phyloP scores from a whole-genome alignment of 2,113 vertebrate genomes.

The Miniopterus natalensis region DNA sequence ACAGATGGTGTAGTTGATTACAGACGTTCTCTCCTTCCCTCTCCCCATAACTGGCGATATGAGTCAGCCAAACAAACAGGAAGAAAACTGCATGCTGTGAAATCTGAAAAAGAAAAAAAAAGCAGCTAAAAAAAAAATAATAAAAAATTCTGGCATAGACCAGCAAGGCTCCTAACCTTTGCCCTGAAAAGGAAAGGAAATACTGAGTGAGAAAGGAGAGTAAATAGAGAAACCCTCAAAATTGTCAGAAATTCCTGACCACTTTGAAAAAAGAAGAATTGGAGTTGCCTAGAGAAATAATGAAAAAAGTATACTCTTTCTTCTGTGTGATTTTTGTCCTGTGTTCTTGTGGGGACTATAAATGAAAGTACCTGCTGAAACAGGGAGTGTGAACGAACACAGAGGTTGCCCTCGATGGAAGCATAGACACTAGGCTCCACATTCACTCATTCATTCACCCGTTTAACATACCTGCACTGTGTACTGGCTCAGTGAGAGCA shows the following conservation, averaged over 20 bases:
- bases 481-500: neutral
- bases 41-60: neutral
- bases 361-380: neutral
- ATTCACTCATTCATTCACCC: neutral
- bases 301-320: neutral
- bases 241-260: neutral
- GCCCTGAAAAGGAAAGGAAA: neutral
- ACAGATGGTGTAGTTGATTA: slow-evolving; percentile 26
- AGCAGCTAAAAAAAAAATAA: neutral
- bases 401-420: neutral
- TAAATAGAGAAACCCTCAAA: neutral
- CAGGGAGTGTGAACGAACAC: neutral
- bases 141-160: neutral
- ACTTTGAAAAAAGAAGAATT: neutral
- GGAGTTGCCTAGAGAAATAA: neutral
- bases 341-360: neutral
- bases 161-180: neutral
- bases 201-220: neutral
- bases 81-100: neutral
- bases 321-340: neutral
- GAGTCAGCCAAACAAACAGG: neutral
- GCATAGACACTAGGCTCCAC: neutral
- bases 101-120: neutral
- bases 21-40: neutral
- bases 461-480: neutral